A percentile compares a stretch with the other conserved stretches of the same genome.
Conservation (phyloP, 2,797 vertebrate species). For the Cryptoblepharus egeriae region DNA sequence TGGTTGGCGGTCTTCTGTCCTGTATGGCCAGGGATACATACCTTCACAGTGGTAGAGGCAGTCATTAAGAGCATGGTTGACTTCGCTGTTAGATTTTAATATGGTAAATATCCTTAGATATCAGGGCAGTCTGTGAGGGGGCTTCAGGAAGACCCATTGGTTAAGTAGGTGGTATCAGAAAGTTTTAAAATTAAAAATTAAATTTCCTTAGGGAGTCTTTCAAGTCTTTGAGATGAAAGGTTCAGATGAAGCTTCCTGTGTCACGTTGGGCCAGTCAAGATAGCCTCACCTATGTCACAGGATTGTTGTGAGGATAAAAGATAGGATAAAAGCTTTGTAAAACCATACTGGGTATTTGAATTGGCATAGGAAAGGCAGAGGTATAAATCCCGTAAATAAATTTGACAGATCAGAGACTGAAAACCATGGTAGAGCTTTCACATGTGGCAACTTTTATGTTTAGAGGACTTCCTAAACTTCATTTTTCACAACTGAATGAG, state of each 20-base stretch:
- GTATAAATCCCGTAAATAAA: no score
- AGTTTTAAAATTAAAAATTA: no score
- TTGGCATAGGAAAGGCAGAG: no score
- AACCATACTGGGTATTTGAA: no score
- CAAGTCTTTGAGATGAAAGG: no score
- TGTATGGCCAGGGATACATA: not conserved
- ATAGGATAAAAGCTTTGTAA: no score
- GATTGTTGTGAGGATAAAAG: no score
- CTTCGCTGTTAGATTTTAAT: not conserved
- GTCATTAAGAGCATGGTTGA: not conserved
- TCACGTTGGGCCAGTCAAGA: no score
- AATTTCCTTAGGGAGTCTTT: no score
- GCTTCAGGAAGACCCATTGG: not conserved
- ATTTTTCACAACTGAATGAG: not conserved
- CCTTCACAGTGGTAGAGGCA: not conserved
- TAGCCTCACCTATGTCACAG: no score
- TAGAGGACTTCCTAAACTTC: not conserved
- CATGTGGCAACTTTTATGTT: not conserved
- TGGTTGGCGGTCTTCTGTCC: not conserved
- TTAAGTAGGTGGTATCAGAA: not conserved
- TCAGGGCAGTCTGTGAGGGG: not conserved
- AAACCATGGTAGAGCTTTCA: not conserved
- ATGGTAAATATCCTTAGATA: not conserved
- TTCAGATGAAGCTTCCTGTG: no score
- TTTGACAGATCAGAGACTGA: not conserved